Percentiles rank a stretch among this genome's conserved stretches.
Evolutionary conservation across 1,140 invertebrate genomes (phyloP).

Genomic region (Radopholus similis): DNA sequence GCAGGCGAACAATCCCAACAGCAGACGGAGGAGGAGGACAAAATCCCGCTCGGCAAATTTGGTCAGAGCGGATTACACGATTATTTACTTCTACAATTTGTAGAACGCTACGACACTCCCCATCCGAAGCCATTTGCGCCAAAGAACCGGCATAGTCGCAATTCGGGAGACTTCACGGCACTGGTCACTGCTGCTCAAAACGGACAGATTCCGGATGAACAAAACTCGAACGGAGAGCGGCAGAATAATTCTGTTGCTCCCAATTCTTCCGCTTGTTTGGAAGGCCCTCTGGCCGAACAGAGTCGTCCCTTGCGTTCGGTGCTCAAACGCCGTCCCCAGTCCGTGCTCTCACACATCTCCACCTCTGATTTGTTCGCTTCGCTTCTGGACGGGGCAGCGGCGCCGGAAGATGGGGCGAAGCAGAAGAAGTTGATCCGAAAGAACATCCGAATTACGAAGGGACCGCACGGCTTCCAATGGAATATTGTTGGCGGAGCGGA

Average conservation of each 20-base stretch:
- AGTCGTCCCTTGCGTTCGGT: constrained; percentile 38
- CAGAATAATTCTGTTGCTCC: constrained; percentile 22
- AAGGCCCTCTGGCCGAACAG: constrained; percentile 9
- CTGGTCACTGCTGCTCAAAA: not conserved
- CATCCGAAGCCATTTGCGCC: constrained; percentile 72
- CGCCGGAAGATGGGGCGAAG: not conserved
- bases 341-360: constrained; percentile 20
- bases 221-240: not conserved
- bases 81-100: constrained; percentile 59
- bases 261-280: not conserved
- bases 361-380: constrained; percentile 10
- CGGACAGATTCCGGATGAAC: not conserved
- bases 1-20: constrained; percentile 16
- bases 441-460: constrained; percentile 1
- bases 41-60: constrained; percentile 66
- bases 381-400: not conserved
- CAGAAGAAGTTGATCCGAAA: constrained; percentile 3
- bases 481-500: constrained; percentile 49
- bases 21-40: constrained; percentile 44
- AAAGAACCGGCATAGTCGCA: constrained; percentile 35
- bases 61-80: constrained; percentile 51
- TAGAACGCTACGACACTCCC: constrained; percentile 93
- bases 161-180: constrained; percentile 38
- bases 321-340: constrained; percentile 33
- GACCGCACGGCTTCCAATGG: constrained; percentile 33